Evolutionary conservation across 1,140 invertebrate genomes (phyloP).

Genomic region (Atta colombica): DNA sequence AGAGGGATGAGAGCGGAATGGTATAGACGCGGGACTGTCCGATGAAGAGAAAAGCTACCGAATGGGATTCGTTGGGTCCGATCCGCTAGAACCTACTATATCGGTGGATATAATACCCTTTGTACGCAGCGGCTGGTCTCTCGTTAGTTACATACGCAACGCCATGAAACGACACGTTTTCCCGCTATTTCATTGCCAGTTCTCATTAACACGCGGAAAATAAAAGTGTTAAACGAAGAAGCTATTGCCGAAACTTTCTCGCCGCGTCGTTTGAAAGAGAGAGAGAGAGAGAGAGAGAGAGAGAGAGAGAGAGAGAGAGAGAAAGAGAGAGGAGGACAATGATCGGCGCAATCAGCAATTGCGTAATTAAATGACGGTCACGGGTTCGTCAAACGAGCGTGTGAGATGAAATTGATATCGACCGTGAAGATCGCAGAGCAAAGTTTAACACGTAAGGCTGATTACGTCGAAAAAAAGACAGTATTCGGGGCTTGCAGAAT

Average conservation of each 20-base stretch:
- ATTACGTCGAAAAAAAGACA: slow-evolving; percentile 15
- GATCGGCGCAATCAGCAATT: slow-evolving; percentile 36
- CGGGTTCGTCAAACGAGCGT: slow-evolving; percentile 29
- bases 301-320: not conserved
- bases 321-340: not conserved
- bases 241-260: slow-evolving; percentile 36
- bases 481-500: not conserved
- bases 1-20: slow-evolving; percentile 6
- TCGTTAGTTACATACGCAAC: slow-evolving; percentile 71
- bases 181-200: slow-evolving; percentile 67
- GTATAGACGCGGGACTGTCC: not conserved
- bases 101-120: slow-evolving; percentile 74
- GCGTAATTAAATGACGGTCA: slow-evolving; percentile 46
- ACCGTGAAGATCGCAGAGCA: not conserved
- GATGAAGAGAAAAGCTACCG: slow-evolving; percentile 42
- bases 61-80: slow-evolving; percentile 64
- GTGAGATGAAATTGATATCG: not conserved
- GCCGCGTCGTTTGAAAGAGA: not conserved
- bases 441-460: slow-evolving; percentile 2
- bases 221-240: slow-evolving; percentile 39
- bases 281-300: not conserved
- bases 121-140: slow-evolving; percentile 67
- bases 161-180: slow-evolving; percentile 22
- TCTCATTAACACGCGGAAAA: slow-evolving; percentile 73
- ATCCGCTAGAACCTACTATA: slow-evolving; percentile 69